phyloP scores from a whole-genome alignment of 2,113 vertebrate genomes.

The Pongo pygmaeus region DNA sequence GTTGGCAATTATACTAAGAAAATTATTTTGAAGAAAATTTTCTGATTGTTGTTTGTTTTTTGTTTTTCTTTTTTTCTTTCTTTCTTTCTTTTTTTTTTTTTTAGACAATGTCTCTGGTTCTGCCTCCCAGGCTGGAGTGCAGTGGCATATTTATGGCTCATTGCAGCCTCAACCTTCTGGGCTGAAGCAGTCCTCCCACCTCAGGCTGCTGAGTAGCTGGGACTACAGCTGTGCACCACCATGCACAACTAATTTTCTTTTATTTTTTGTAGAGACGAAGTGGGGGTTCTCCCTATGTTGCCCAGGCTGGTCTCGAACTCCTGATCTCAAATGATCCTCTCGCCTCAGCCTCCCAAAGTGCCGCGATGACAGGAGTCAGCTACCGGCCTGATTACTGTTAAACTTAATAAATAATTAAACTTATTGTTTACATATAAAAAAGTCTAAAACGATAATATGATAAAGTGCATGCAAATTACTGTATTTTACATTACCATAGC shows the following conservation, averaged over 20 bases:
- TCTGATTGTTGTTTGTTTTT: not conserved
- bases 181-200: not conserved
- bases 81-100: not conserved
- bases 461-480: conserved; percentile 5
- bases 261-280: not conserved
- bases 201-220: not conserved
- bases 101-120: not conserved
- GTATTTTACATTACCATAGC: conserved; percentile 39
- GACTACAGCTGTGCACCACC: not conserved
- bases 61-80: not conserved
- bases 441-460: not conserved
- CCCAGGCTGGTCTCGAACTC: not conserved
- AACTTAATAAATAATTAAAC: conserved; percentile 48
- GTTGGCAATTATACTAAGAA: conserved; percentile 27
- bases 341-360: not conserved
- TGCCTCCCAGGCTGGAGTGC: not conserved
- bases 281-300: not conserved
- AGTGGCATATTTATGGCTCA: not conserved
- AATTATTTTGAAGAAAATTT: conserved; percentile 45
- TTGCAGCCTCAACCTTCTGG: not conserved
- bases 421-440: conserved; percentile 54
- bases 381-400: not conserved
- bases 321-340: not conserved
- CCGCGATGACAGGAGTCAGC: not conserved
- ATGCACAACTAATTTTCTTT: not conserved